These are phyloP conservation scores for Lepidostoma basale DNA, from an alignment of 1,140 invertebrate genomes.

Conservation along the genomic window DNA sequence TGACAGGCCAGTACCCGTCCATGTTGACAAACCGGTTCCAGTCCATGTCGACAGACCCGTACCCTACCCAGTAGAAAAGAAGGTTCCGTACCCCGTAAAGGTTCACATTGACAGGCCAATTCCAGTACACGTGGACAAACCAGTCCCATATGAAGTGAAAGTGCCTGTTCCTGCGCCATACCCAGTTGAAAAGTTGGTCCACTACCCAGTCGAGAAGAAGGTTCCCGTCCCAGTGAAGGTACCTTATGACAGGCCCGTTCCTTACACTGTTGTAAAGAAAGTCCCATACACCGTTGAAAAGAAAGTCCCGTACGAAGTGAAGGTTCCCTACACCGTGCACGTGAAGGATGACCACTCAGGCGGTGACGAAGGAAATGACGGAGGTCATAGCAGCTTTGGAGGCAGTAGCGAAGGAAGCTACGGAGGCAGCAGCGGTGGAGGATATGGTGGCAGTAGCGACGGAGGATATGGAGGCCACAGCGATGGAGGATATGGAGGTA, in stretches of 20 bases:
- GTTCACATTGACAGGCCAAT: slow-evolving; percentile 66
- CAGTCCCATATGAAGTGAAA: slow-evolving; percentile 64
- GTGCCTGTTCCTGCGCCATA: slow-evolving; percentile 64
- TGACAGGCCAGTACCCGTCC: slow-evolving; percentile 68
- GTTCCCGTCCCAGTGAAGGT: slow-evolving; percentile 67
- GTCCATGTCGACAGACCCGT: slow-evolving; percentile 66
- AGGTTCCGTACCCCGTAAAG: slow-evolving; percentile 66
- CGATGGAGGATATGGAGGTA: slow-evolving; percentile 45
- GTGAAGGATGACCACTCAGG: slow-evolving; percentile 53
- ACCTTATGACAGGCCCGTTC: slow-evolving; percentile 63
- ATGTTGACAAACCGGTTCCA: slow-evolving; percentile 65
- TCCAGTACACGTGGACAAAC: slow-evolving; percentile 65
- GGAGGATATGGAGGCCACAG: slow-evolving; percentile 38
- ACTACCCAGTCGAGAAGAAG: slow-evolving; percentile 64
- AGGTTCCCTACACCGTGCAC: slow-evolving; percentile 62
- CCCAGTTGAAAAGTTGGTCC: slow-evolving; percentile 66
- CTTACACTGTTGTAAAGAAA: slow-evolving; percentile 68
- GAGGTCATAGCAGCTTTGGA: slow-evolving; percentile 47
- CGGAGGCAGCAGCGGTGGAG: slow-evolving; percentile 43
- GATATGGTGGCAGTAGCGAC: slow-evolving; percentile 47
- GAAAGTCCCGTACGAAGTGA: slow-evolving; percentile 63
- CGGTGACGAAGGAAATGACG: slow-evolving; percentile 48
- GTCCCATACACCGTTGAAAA: slow-evolving; percentile 68
- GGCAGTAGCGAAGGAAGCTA: slow-evolving; percentile 35
- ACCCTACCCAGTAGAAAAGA: slow-evolving; percentile 69